Evolutionary conservation across 2,888 invertebrate genomes (phyloP).

Genomic region (Himalopsyche anomala): DNA sequence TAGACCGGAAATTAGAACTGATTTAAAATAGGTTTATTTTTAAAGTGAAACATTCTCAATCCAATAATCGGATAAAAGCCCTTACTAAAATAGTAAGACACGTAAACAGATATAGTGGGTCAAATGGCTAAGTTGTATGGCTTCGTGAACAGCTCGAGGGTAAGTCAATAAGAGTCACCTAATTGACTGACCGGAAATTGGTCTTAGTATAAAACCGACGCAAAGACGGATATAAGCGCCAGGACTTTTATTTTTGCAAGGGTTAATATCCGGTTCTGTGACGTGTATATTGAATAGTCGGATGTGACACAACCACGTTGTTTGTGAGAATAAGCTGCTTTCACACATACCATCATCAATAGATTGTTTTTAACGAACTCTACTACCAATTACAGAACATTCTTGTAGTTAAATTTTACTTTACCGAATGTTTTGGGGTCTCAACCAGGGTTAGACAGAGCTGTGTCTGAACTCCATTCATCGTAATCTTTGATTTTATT

Average conservation of each 20-base stretch:
- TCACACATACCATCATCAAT: not conserved
- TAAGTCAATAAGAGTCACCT: conserved; percentile 21
- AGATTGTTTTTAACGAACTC: not conserved
- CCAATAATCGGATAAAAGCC: not conserved
- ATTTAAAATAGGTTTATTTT: too few relatives aligned
- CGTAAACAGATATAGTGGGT: conserved; percentile 18
- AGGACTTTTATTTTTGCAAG: conserved; percentile 13
- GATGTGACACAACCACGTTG: not conserved
- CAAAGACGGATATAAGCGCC: not conserved
- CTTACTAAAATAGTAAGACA: not conserved
- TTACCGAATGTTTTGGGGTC: too few relatives aligned
- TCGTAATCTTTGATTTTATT: too few relatives aligned
- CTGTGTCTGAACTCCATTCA: too few relatives aligned
- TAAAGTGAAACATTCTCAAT: not conserved
- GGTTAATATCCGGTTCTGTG: conserved; percentile 16
- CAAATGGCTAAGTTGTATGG: conserved; percentile 10
- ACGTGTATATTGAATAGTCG: not conserved
- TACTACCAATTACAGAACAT: too few relatives aligned
- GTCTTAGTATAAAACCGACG: conserved; percentile 8
- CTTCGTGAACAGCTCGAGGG: not conserved
- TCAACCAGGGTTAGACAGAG: too few relatives aligned
- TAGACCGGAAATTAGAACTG: too few relatives aligned
- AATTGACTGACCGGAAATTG: conserved; percentile 30
- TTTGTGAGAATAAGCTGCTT: not conserved
- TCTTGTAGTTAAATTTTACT: too few relatives aligned